Conservation (phyloP, 2,113 vertebrate genomes). For the Uropsilus gracilis region DNA sequence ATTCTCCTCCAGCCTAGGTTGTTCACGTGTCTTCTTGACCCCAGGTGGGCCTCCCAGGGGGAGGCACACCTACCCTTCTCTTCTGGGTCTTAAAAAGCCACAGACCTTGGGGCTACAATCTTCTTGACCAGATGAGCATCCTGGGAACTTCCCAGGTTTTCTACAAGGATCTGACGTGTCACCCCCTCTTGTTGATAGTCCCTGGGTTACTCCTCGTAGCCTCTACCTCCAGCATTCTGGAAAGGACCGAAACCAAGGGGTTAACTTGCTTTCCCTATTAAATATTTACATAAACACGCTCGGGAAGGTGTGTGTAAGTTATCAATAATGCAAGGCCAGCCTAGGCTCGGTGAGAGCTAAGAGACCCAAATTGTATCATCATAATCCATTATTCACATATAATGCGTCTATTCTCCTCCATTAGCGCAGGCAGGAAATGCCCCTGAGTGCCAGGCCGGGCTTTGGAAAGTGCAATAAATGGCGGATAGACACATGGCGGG, state of each 20-base stretch:
- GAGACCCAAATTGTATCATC: constrained; percentile 95
- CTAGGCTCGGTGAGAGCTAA: constrained; percentile 94
- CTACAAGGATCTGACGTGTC: neutral
- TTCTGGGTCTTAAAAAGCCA: neutral
- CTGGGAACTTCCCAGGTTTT: neutral
- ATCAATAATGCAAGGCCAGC: constrained; percentile 98
- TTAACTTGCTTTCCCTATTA: constrained; percentile 92
- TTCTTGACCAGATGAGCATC: neutral
- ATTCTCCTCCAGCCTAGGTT: accelerated
- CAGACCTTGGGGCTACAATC: neutral
- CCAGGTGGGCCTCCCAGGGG: neutral
- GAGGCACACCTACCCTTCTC: neutral
- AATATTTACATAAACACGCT: constrained; percentile 98
- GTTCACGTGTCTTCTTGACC: neutral
- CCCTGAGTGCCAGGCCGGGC: constrained; percentile 89
- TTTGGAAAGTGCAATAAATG: constrained; percentile 90
- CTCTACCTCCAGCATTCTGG: constrained; percentile 69
- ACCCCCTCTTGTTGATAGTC: neutral
- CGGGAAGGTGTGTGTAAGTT: constrained; percentile 99
- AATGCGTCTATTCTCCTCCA: constrained; percentile 95
- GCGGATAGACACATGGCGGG: constrained; percentile 88
- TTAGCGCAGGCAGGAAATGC: constrained; percentile 89
- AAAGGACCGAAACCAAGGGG: constrained; percentile 85
- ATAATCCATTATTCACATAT: constrained; percentile 99
- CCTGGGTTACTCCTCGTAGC: neutral